Percentiles rank a stretch among this genome's conserved stretches.
phyloP scores from a whole-genome alignment of 2,888 invertebrate genomes.

The Acanthosepion lycidas region DNA sequence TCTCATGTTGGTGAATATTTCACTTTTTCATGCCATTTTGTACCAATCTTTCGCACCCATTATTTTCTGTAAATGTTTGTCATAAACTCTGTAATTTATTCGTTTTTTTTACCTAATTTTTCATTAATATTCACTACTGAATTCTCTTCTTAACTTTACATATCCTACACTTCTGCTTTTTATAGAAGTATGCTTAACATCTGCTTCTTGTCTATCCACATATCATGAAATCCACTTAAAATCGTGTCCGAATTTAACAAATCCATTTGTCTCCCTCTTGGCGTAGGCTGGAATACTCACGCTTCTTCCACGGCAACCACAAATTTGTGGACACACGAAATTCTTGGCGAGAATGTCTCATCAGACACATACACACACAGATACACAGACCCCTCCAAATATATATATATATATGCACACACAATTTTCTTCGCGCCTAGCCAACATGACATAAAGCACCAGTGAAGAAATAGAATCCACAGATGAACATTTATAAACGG shows the following conservation, averaged over 20 bases:
- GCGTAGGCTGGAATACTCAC: background rate
- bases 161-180: no score
- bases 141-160: no score
- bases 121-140: no score
- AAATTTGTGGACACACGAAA: background rate
- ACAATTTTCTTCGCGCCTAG: background rate
- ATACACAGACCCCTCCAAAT: background rate
- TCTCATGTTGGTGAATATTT: no score
- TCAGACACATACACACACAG: no score
- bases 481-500: background rate
- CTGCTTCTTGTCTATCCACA: background rate
- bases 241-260: background rate
- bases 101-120: no score
- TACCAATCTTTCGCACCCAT: no score
- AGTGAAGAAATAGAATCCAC: conserved; percentile 21
- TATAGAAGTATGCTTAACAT: no score
- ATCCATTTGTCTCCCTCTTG: background rate
- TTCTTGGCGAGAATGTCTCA: background rate
- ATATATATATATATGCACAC: background rate
- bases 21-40: no score
- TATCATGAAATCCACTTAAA: background rate
- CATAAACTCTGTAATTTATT: no score
- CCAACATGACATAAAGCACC: background rate
- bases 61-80: no score
- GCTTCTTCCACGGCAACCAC: background rate